phyloP scores from a whole-genome alignment of 1,140 invertebrate genomes.

The Lepidotrigona ventralis region DNA sequence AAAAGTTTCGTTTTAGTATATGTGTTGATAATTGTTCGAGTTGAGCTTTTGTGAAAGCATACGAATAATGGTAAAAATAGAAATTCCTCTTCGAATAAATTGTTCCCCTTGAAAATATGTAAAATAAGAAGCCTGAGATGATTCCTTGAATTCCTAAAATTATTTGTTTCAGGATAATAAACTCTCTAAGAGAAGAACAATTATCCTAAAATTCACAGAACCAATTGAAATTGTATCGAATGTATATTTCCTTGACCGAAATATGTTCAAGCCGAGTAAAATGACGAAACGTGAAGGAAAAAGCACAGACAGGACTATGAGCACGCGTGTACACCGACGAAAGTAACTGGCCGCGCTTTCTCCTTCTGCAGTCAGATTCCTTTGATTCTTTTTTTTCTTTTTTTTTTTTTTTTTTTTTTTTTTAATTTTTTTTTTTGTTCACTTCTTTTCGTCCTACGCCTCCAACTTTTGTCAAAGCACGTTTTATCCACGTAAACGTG shows the following conservation, averaged over 20 bases:
- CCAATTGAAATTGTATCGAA: too few species aligned
- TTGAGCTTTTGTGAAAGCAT: not conserved
- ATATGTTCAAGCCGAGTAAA: not conserved
- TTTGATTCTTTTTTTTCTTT: slow-evolving; percentile 6
- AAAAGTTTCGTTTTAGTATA: not conserved
- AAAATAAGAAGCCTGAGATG: not conserved
- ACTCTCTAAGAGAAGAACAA: too few species aligned
- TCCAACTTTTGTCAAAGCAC: not conserved
- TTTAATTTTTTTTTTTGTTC: slow-evolving; percentile 10
- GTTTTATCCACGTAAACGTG: too few species aligned
- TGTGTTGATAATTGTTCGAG: not conserved
- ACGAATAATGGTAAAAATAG: not conserved
- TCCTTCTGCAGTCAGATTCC: slow-evolving; percentile 35
- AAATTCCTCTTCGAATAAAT: not conserved
- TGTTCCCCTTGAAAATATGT: not conserved
- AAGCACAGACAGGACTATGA: not conserved
- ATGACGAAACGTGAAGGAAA: not conserved
- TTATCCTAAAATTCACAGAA: not conserved
- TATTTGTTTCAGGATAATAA: not conserved
- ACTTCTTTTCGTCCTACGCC: not conserved
- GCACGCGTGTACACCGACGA: not conserved
- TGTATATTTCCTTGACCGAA: not conserved
- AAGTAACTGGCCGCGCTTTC: slow-evolving; percentile 47
- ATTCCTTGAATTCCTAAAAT: not conserved
- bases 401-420: slow-evolving; percentile 27